Conservation (phyloP, 2,113 vertebrate genomes). For the Burhinus bistriatus region DNA sequence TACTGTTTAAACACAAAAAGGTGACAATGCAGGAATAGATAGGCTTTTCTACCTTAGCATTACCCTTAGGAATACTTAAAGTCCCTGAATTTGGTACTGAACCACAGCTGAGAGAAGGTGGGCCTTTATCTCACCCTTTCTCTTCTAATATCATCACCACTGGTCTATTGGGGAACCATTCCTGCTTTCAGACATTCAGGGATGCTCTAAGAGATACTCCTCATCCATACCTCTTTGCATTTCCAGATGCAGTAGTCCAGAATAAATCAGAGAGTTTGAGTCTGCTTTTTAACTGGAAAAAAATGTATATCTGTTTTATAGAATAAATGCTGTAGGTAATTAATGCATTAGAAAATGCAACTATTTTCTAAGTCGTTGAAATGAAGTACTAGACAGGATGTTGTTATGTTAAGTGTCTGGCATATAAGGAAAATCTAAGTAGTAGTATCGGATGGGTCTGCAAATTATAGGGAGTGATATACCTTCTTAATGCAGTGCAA, state of each 20-base stretch:
- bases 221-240: neutral
- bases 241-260: neutral
- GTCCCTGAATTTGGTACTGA: neutral
- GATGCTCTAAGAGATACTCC: neutral
- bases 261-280: neutral
- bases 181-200: neutral
- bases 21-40: neutral
- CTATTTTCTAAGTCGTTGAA: neutral
- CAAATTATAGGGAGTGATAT: neutral
- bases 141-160: neutral
- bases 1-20: neutral
- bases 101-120: neutral
- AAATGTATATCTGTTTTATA: neutral
- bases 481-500: neutral
- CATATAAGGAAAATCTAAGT: neutral
- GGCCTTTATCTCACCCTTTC: neutral
- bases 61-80: neutral
- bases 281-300: neutral
- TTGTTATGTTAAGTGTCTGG: neutral
- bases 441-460: neutral
- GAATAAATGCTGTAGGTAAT: neutral
- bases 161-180: neutral
- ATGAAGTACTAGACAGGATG: neutral
- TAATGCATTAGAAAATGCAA: neutral
- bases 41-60: neutral